Evolutionary conservation across 2,888 invertebrate species (phyloP).

Genomic region (Drosophila incognita): DNA sequence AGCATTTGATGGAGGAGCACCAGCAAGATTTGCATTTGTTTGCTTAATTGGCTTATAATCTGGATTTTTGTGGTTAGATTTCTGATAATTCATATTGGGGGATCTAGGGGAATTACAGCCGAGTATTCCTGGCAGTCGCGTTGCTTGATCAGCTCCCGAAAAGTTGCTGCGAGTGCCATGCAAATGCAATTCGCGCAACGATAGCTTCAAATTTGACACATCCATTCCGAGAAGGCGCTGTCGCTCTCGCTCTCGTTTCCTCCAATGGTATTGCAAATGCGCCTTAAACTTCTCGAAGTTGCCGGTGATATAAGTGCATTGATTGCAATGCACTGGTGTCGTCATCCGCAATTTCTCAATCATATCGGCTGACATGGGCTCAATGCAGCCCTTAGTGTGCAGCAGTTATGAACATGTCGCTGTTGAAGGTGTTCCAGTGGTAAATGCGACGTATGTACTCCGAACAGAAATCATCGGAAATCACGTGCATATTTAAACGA

Average conservation of each 20-base stretch:
- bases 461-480: slow-evolving; percentile 49
- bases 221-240: too few relatives aligned
- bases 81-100: neutral
- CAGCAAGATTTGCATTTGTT: neutral
- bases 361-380: slow-evolving; percentile 14
- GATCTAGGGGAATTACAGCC: neutral
- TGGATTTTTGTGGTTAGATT: neutral
- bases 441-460: slow-evolving; percentile 7
- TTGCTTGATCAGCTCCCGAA: neutral
- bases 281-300: slow-evolving; percentile 20
- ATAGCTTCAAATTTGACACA: neutral
- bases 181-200: slow-evolving; percentile 10
- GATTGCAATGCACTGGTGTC: slow-evolving; percentile 35
- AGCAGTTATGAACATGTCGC: slow-evolving; percentile 41
- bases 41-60: too few relatives aligned
- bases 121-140: neutral
- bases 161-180: neutral
- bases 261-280: slow-evolving; percentile 41
- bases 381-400: slow-evolving; percentile 5
- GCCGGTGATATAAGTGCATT: slow-evolving; percentile 24
- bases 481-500: slow-evolving; percentile 48
- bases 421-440: slow-evolving; percentile 51
- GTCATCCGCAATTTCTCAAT: neutral
- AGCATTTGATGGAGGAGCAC: neutral
- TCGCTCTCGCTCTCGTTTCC: neutral